Evolutionary conservation across 2,888 invertebrate genomes (phyloP).

Genomic region (Pteria penguin): DNA sequence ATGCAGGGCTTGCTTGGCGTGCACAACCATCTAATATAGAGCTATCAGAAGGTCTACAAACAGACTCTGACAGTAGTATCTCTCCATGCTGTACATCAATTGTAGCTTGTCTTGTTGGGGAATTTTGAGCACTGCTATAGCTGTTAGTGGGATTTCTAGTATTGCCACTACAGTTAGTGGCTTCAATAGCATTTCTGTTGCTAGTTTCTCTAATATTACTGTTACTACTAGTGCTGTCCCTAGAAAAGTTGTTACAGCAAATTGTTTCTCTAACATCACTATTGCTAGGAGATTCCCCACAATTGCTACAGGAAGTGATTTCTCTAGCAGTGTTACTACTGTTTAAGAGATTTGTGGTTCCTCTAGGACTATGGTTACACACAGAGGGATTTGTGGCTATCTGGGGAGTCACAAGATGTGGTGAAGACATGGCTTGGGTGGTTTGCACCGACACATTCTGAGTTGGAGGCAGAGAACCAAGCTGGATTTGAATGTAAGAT

Average conservation of each 20-base stretch:
- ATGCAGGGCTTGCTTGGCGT: conserved; percentile 36
- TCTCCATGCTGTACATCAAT: conserved; percentile 56
- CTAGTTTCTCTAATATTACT: too few relatives aligned
- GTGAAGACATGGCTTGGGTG: background rate
- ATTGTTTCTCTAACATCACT: too few relatives aligned
- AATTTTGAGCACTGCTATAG: conserved; percentile 1
- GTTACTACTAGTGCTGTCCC: too few relatives aligned
- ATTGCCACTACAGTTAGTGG: too few relatives aligned
- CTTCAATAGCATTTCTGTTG: too few relatives aligned
- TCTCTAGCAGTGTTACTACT: too few relatives aligned
- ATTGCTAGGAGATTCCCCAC: too few relatives aligned
- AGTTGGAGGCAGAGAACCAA: background rate
- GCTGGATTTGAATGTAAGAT: conserved; percentile 7
- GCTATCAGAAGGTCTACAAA: conserved; percentile 2
- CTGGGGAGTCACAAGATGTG: background rate
- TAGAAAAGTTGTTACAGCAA: too few relatives aligned
- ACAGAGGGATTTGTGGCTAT: too few relatives aligned
- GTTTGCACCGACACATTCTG: conserved; percentile 24
- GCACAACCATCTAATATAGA: background rate
- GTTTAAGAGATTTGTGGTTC: too few relatives aligned
- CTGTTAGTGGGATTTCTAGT: too few relatives aligned
- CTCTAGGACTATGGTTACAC: background rate
- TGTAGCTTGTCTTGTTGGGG: conserved; percentile 22
- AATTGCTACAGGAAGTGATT: too few relatives aligned
- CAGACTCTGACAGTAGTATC: conserved; percentile 47